A percentile compares a stretch with the other conserved stretches of the same genome.
Evolutionary conservation across 2,797 vertebrate species (phyloP).

Genomic region (Danio choprae): DNA sequence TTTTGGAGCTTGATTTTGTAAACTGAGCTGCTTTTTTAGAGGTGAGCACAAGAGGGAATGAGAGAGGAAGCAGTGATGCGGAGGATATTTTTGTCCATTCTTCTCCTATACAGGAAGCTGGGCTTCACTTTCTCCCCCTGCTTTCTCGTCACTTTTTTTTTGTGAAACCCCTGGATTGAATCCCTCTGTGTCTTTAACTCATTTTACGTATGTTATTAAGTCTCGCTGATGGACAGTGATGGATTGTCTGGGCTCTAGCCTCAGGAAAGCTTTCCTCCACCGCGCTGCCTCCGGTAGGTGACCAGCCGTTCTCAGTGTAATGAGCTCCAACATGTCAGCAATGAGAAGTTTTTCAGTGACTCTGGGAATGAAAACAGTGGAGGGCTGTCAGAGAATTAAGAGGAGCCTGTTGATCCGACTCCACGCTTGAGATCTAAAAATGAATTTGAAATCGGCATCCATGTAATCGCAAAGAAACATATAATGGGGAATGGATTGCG

Average conservation of each 20-base stretch:
- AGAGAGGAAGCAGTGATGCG: constrained; percentile 55
- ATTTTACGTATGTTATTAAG: neutral
- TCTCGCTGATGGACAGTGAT: constrained; percentile 55
- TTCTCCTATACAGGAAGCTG: constrained; percentile 53
- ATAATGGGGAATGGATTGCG: constrained; percentile 66
- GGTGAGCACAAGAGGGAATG: constrained; percentile 28
- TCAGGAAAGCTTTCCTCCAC: constrained; percentile 60
- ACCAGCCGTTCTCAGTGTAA: constrained; percentile 30
- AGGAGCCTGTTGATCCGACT: constrained; percentile 13
- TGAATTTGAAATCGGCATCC: constrained; percentile 21
- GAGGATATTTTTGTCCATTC: constrained; percentile 61
- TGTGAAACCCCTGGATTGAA: neutral
- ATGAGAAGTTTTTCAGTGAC: constrained; percentile 32
- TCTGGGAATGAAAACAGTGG: constrained; percentile 12
- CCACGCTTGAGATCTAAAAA: constrained; percentile 14
- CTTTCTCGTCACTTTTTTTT: neutral
- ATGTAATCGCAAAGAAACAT: constrained; percentile 49
- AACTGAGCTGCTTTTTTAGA: neutral
- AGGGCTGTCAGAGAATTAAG: constrained; percentile 18
- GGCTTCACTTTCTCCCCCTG: constrained; percentile 46
- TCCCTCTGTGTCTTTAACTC: neutral
- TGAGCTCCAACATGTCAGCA: constrained; percentile 21
- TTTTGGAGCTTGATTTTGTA: constrained; percentile 8
- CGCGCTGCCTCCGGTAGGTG: constrained; percentile 68
- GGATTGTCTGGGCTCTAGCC: constrained; percentile 62